These are phyloP conservation scores for Diadophis punctatus DNA, from an alignment of 2,113 vertebrate genomes.

Conservation along the genomic window DNA sequence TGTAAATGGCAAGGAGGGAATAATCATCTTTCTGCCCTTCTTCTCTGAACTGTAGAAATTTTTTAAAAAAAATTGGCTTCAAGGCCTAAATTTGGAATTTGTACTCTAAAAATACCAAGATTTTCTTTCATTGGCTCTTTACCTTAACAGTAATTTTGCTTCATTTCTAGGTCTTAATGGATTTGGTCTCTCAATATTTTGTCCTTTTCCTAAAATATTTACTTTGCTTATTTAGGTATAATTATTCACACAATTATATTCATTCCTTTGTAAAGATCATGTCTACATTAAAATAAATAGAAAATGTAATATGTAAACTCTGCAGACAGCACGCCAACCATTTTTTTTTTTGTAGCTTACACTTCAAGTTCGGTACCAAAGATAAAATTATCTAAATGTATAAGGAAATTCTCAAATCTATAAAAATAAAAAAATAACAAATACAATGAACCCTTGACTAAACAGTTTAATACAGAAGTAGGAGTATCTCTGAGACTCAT, in stretches of 20 bases:
- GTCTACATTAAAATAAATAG: not conserved
- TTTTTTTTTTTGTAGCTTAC: not conserved
- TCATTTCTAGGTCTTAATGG: not conserved
- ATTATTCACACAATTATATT: not conserved
- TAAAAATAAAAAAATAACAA: not conserved
- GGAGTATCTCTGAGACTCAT: not conserved
- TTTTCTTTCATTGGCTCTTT: not conserved
- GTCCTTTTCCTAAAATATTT: not conserved
- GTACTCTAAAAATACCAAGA: not conserved
- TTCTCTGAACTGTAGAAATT: not conserved
- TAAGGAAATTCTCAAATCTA: not conserved
- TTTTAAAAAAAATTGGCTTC: too few relatives aligned
- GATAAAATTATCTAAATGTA: not conserved
- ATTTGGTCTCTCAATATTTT: not conserved
- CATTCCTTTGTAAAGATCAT: not conserved
- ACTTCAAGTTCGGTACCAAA: not conserved
- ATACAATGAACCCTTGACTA: not conserved
- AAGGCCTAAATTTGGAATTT: accelerated
- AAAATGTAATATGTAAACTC: not conserved
- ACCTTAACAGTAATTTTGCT: not conserved
- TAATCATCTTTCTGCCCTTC: not conserved
- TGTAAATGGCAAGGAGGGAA: slow-evolving; percentile 10
- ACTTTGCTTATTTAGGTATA: not conserved
- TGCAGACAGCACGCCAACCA: not conserved
- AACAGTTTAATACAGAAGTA: not conserved